phyloP scores from a whole-genome alignment of 2,797 vertebrate species.

The Borostomias antarcticus region DNA sequence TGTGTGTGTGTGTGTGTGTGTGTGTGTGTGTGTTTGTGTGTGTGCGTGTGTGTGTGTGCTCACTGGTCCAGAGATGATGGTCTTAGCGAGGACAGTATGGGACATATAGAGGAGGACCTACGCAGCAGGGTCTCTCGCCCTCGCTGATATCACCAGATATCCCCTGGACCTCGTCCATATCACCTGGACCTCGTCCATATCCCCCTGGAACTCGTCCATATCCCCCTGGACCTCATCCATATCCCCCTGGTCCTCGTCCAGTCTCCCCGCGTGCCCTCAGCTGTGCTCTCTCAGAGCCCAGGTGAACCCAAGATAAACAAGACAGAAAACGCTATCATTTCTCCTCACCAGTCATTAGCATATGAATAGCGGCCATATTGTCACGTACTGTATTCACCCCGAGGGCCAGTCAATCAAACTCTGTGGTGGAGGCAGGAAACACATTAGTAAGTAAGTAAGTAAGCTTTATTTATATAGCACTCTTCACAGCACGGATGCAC shows the following conservation, averaged over 20 bases:
- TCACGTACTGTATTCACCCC: constrained; percentile 53
- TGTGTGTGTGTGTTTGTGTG: constrained; percentile 18
- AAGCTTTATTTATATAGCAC: too few relatives aligned
- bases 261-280: constrained; percentile 52
- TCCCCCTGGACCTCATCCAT: constrained; percentile 38
- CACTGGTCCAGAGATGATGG: constrained; percentile 59
- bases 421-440: constrained; percentile 29
- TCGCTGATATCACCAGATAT: too few relatives aligned
- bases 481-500: too few relatives aligned
- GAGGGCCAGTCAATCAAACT: constrained; percentile 60
- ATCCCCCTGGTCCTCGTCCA: constrained; percentile 61
- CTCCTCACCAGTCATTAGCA: constrained; percentile 65
- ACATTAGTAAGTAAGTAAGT: too few relatives aligned
- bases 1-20: constrained; percentile 15
- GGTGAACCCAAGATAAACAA: constrained; percentile 28
- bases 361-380: constrained; percentile 64
- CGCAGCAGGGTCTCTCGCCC: constrained; percentile 22
- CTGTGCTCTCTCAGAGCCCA: constrained; percentile 53
- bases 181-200: constrained; percentile 61
- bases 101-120: constrained; percentile 51
- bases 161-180: constrained; percentile 33
- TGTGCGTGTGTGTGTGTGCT: too few relatives aligned
- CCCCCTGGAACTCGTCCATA: constrained; percentile 61
- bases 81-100: constrained; percentile 69
- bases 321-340: constrained; percentile 26